A percentile compares a stretch with the other conserved stretches of the same genome.
Evolutionary conservation across 2,797 vertebrate species (phyloP).

Genomic region (Hapalemur alaotrensis): DNA sequence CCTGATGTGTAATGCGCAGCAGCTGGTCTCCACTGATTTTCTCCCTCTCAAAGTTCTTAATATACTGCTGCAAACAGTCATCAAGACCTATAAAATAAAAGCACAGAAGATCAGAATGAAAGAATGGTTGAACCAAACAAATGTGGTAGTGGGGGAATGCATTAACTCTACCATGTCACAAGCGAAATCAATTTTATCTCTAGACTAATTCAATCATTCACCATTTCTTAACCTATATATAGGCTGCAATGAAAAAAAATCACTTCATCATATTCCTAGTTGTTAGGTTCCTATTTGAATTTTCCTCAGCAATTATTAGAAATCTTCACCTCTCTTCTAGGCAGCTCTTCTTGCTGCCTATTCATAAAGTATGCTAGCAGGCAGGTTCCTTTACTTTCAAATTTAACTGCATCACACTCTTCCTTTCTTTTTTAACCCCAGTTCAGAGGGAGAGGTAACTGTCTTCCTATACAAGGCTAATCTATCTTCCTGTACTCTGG

Average conservation of each 20-base stretch:
- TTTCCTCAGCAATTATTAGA: not conserved
- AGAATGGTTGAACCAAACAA: conserved; percentile 31
- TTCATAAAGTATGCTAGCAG: not conserved
- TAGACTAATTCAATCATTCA: not conserved
- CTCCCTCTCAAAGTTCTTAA: conserved; percentile 96
- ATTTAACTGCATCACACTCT: not conserved
- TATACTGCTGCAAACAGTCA: conserved; percentile 97
- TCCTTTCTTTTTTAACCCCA: not conserved
- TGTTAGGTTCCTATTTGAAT: not conserved
- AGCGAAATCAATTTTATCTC: conserved; percentile 19
- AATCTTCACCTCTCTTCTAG: not conserved
- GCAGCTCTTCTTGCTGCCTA: not conserved
- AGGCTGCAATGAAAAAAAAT: not conserved
- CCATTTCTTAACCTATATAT: not conserved
- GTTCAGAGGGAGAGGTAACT: not conserved
- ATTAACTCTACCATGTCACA: not conserved
- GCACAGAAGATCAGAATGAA: conserved; percentile 12
- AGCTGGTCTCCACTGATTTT: conserved; percentile 96
- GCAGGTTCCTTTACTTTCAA: not conserved
- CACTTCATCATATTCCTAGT: not conserved
- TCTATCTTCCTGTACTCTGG: not conserved
- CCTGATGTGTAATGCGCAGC: conserved; percentile 96
- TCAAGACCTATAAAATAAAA: conserved; percentile 90
- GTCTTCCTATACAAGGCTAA: not conserved
- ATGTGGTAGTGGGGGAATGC: not conserved